Base-by-base conservation (phyloP, 2,888 invertebrate species). In the Patella caerulea region DNA sequence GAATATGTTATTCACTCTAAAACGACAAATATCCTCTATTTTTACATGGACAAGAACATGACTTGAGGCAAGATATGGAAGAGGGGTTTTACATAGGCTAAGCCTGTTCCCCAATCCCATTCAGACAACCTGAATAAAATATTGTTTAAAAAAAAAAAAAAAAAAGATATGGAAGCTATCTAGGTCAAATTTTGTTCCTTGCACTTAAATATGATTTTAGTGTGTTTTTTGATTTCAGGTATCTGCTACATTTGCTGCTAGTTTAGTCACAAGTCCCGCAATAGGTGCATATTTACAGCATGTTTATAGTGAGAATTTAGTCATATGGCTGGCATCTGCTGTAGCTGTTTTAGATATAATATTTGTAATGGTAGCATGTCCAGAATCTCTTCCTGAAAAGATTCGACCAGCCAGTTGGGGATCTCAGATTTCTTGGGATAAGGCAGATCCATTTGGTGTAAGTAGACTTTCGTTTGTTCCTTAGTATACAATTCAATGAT, bases 211-310 rank as follows among this genome's bases (percentile, higher is more conserved):
- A 93, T 98, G 90, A 98, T 97, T 87, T 91, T 92, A 77, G 15
- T 56, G 4, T 71, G 9, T 15, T 73, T 71, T 24, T 34, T 2
- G 78, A 53, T 75, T 79, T 9, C 84, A 93, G 91, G 95, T 95
- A n/a, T 98, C 98, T 45, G 99, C 99, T 53, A 99, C 99, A 78
- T 99, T 99, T 93, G 99, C 99, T 19, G 99, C 99, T 83, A 98
- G 98, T 91, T 95, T 99, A 94, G 98, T 99, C 73, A 98, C 99
- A 85, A 98, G 98, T 80, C 99, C 99, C 15, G 98, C 99, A 3
- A 93, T 99, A 76, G 99, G 99, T n/a, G 93, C 94, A 7, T 94
- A 93, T 86, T 88, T 94, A 74, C 92, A 92, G 56, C 86, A 95
- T 90, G 93, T 94, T 79, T 97, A 97, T 91, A 96, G 96, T 83